phyloP scores from a whole-genome alignment of 2,113 vertebrate genomes.

The Sisor rabdophorus region DNA sequence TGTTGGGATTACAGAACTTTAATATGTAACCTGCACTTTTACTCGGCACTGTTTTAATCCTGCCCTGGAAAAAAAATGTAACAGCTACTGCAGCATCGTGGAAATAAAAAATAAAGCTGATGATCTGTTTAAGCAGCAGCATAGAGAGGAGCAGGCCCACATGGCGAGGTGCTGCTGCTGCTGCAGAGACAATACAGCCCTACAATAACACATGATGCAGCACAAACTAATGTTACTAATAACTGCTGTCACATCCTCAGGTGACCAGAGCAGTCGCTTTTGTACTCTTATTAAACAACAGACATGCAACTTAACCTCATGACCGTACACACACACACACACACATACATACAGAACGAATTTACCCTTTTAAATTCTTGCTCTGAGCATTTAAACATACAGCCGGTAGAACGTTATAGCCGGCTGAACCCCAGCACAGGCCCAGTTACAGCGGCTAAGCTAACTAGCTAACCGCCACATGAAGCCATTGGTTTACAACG shows the following conservation, averaged over 20 bases:
- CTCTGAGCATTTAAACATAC: neutral
- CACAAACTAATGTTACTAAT: conserved; percentile 4
- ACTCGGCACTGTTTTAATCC: neutral
- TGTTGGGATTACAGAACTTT: neutral
- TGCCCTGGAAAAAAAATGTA: neutral
- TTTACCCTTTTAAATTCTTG: too few species aligned
- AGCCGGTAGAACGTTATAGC: neutral
- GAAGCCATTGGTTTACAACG: conserved; percentile 36
- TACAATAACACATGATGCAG: conserved; percentile 48
- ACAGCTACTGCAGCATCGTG: neutral
- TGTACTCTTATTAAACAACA: neutral
- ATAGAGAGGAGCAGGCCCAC: neutral
- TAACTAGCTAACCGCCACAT: conserved; percentile 41
- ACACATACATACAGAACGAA: too few species aligned
- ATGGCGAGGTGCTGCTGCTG: neutral
- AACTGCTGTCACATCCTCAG: neutral
- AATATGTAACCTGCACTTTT: neutral
- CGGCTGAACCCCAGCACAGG: conserved; percentile 12
- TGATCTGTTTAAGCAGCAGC: neutral
- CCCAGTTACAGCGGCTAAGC: conserved; percentile 37
- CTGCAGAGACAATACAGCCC: conserved; percentile 10
- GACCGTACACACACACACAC: neutral
- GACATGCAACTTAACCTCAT: neutral
- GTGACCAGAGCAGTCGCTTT: conserved; percentile 4
- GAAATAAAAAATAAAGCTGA: neutral